Conservation (phyloP, 2,113 vertebrate genomes). For the Apeltes quadracus region DNA sequence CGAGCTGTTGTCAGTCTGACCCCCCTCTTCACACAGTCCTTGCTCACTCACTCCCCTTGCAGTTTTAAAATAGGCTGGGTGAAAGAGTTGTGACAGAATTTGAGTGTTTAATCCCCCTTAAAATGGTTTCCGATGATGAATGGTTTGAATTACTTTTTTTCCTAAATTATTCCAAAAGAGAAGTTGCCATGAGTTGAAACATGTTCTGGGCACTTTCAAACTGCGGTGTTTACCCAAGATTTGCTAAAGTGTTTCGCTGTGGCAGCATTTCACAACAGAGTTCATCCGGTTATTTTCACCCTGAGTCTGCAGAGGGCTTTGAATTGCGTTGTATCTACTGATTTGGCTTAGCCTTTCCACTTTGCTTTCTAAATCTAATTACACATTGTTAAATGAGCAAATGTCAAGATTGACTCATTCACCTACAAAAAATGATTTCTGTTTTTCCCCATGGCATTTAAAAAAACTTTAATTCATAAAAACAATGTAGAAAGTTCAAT, state of each 20-base stretch:
- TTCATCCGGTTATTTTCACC: conserved; percentile 53
- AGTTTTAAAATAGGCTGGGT: background rate
- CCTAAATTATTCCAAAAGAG: conserved; percentile 3
- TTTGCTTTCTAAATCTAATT: conserved; percentile 68
- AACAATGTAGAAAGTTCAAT: too few species aligned
- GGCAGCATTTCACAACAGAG: conserved; percentile 30
- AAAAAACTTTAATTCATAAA: background rate
- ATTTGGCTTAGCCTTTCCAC: conserved; percentile 56
- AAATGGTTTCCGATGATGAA: background rate
- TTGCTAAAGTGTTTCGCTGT: conserved; percentile 29
- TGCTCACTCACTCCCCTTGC: background rate
- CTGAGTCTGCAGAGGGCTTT: conserved; percentile 56
- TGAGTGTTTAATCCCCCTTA: background rate
- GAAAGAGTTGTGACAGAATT: background rate
- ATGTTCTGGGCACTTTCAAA: conserved; percentile 32
- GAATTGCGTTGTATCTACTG: conserved; percentile 65
- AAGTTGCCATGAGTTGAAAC: too few species aligned
- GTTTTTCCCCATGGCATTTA: conserved; percentile 4
- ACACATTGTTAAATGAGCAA: conserved; percentile 49
- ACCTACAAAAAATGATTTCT: conserved; percentile 13
- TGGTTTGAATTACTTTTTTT: background rate
- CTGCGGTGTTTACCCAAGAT: conserved; percentile 43
- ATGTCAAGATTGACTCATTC: conserved; percentile 49
- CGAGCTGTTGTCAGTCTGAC: too few species aligned
- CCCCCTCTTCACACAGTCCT: background rate